These are phyloP conservation scores for Ephydatia muelleri DNA, from an alignment of 37 sponge, comb jelly and placozoan species.

Conservation along the genomic window DNA sequence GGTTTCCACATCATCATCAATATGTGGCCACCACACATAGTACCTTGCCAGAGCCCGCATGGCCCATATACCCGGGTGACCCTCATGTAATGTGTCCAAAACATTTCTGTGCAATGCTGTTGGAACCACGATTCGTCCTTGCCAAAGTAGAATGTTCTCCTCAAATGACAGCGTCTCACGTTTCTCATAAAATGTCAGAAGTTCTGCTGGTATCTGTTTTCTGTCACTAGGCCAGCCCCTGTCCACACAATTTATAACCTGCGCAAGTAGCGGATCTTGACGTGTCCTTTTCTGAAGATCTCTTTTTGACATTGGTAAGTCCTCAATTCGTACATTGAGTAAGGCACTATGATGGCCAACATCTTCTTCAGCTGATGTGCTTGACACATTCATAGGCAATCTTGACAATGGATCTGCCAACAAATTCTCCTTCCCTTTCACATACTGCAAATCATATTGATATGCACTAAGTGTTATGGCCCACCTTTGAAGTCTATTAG, in stretches of 20 bases:
- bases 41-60: slow-evolving; percentile 27
- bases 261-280: slow-evolving; percentile 16
- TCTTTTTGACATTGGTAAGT: not conserved
- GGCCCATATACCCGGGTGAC: slow-evolving; percentile 39
- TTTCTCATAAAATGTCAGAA: slow-evolving; percentile 2
- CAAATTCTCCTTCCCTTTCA: not conserved
- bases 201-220: not conserved
- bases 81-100: slow-evolving; percentile 16
- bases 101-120: not conserved
- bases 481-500: slow-evolving; percentile 4
- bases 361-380: not conserved
- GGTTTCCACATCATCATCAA: slow-evolving; percentile 10
- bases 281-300: slow-evolving; percentile 24
- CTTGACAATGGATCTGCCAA: slow-evolving; percentile 5
- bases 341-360: slow-evolving; percentile 17
- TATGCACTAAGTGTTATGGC: not conserved
- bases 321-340: slow-evolving; percentile 11
- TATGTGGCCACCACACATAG: slow-evolving; percentile 46
- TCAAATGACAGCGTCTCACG: slow-evolving; percentile 6
- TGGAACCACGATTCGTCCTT: slow-evolving; percentile 4
- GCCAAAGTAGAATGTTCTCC: slow-evolving; percentile 23
- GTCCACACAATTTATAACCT: not conserved
- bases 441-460: not conserved
- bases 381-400: not conserved
- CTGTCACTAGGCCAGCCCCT: slow-evolving; percentile 11